Conservation (phyloP, 2,888 invertebrate genomes). For the Girardia tigrina region DNA sequence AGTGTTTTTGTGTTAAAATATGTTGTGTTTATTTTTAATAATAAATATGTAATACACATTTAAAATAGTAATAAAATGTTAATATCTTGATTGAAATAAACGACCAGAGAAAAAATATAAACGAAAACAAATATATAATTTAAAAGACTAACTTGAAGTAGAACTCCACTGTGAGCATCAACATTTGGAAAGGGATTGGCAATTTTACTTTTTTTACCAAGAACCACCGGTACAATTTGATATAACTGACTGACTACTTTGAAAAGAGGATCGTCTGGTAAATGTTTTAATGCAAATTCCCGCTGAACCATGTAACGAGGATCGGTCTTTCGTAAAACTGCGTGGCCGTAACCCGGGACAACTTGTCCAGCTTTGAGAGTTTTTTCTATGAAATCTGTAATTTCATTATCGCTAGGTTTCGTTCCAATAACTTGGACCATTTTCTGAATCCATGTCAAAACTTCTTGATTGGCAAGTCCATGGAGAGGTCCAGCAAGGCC, state of each 20-base stretch:
- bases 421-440: slow-evolving; percentile 68
- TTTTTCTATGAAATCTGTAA: slow-evolving; percentile 93
- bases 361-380: slow-evolving; percentile 85
- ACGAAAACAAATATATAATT: too few species aligned
- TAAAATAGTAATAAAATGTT: too few species aligned
- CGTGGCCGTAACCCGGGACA: slow-evolving; percentile 91
- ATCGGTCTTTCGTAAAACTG: slow-evolving; percentile 84
- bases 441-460: slow-evolving; percentile 81
- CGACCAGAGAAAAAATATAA: too few species aligned
- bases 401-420: slow-evolving; percentile 68
- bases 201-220: slow-evolving; percentile 80
- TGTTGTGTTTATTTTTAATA: too few species aligned
- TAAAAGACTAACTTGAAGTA: slow-evolving; percentile 61
- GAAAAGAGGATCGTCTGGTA: slow-evolving; percentile 78
- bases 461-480: slow-evolving; percentile 83
- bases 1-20: too few species aligned
- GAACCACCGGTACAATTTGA: slow-evolving; percentile 78
- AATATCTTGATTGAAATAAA: too few species aligned
- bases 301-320: slow-evolving; percentile 79
- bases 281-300: slow-evolving; percentile 78
- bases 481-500: slow-evolving; percentile 87
- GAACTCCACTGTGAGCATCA: slow-evolving; percentile 84
- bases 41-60: too few species aligned
- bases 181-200: slow-evolving; percentile 98
- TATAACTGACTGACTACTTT: slow-evolving; percentile 75